Conservation (phyloP, 2,797 vertebrate species). For the Bryconaethiops microstoma region DNA sequence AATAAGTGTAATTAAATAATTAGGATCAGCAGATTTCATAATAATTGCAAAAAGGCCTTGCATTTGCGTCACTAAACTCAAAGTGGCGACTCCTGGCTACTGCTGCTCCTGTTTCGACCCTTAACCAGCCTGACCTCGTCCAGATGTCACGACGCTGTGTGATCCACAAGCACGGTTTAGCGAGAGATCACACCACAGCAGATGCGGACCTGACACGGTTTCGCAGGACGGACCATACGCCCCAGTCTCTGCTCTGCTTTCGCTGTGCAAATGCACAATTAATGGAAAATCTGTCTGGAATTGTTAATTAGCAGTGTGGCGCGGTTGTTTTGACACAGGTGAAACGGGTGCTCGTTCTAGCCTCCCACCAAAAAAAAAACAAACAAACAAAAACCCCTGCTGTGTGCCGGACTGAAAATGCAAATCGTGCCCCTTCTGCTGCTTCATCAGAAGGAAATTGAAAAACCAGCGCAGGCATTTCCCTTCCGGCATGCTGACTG, state of each 20-base stretch:
- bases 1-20: no score
- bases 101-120: slow-evolving; percentile 6
- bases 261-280: slow-evolving; percentile 30
- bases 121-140: slow-evolving; percentile 50
- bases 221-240: slow-evolving; percentile 5
- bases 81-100: not conserved
- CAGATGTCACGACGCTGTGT: slow-evolving; percentile 71
- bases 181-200: slow-evolving; percentile 51
- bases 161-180: slow-evolving; percentile 75
- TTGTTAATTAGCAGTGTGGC: slow-evolving; percentile 32
- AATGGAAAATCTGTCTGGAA: slow-evolving; percentile 20
- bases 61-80: not conserved
- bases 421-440: not conserved
- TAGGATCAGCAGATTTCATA: no score
- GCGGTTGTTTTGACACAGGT: slow-evolving; percentile 29
- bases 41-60: not conserved
- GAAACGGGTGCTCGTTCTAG: not conserved
- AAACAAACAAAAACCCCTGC: not conserved
- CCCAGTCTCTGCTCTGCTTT: not conserved
- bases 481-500: not conserved
- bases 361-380: no score
- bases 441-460: not conserved
- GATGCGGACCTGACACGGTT: slow-evolving; percentile 17
- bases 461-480: not conserved
- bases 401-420: slow-evolving; percentile 1